Evolutionary conservation across 2,797 vertebrate genomes (phyloP).

Genomic region (Centroberyx gerrardi): DNA sequence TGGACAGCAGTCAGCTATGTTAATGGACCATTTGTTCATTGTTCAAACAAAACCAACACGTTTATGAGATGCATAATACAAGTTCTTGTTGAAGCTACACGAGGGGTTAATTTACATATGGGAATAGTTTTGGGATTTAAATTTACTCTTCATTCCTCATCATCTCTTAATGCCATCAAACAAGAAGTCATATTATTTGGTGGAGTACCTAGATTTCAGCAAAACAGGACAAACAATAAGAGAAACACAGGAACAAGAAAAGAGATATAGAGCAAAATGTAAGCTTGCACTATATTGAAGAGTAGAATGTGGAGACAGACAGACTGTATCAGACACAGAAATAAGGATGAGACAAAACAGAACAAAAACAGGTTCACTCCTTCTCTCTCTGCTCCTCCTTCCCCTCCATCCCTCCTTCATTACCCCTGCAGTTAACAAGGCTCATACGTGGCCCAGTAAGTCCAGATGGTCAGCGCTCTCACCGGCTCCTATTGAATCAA

Average conservation of each 20-base stretch:
- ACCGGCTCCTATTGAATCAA: slow-evolving; percentile 64
- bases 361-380: background rate
- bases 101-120: slow-evolving; percentile 54
- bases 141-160: slow-evolving; percentile 24
- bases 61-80: slow-evolving; percentile 57
- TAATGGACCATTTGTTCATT: slow-evolving; percentile 75
- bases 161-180: slow-evolving; percentile 36
- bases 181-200: slow-evolving; percentile 29
- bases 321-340: background rate
- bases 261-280: slow-evolving; percentile 11
- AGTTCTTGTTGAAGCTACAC: slow-evolving; percentile 43
- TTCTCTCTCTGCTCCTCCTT: background rate
- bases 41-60: slow-evolving; percentile 61
- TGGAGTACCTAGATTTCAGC: background rate
- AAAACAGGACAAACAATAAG: background rate
- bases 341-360: background rate
- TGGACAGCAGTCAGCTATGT: slow-evolving; percentile 75
- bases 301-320: background rate
- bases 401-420: slow-evolving; percentile 51
- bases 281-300: background rate
- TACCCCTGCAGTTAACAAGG: slow-evolving; percentile 47
- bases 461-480: slow-evolving; percentile 73
- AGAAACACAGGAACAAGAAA: slow-evolving; percentile 16
- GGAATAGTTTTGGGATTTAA: slow-evolving; percentile 45
- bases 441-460: slow-evolving; percentile 35